phyloP scores from a whole-genome alignment of 1,140 invertebrate species.

The Neodiprion fabricii region DNA sequence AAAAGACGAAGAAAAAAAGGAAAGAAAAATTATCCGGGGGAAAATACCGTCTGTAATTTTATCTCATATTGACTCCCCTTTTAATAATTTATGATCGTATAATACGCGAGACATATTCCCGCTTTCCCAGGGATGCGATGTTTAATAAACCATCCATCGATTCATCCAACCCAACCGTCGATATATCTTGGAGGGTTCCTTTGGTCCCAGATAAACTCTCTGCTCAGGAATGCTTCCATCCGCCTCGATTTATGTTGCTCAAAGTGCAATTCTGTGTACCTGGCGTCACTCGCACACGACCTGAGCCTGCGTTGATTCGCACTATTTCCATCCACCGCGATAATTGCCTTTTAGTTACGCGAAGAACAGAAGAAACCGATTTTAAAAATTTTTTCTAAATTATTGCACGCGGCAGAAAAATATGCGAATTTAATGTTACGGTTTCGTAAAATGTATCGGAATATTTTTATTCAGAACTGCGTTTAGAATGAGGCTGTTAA shows the following conservation, averaged over 20 bases:
- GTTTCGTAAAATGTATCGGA: neutral
- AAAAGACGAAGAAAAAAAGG: no score
- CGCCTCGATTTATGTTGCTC: neutral
- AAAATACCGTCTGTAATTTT: no score
- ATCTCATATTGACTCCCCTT: no score
- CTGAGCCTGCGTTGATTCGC: neutral
- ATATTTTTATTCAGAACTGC: no score
- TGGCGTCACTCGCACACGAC: neutral
- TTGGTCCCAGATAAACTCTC: neutral
- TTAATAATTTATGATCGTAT: no score
- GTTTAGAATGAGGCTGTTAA: no score
- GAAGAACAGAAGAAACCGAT: neutral
- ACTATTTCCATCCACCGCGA: neutral
- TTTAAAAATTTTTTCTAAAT: no score
- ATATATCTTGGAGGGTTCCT: neutral
- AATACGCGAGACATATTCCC: no score
- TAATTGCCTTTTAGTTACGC: neutral
- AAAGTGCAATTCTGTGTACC: neutral
- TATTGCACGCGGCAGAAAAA: no score
- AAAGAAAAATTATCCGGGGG: no score
- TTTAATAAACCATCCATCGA: conserved; percentile 1
- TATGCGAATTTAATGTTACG: neutral
- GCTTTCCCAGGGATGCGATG: neutral
- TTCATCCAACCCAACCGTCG: neutral
- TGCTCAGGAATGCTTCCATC: neutral